These are phyloP conservation scores for Scaptomyza montana DNA, from an alignment of 1,140 invertebrate species.

Conservation along the genomic window DNA sequence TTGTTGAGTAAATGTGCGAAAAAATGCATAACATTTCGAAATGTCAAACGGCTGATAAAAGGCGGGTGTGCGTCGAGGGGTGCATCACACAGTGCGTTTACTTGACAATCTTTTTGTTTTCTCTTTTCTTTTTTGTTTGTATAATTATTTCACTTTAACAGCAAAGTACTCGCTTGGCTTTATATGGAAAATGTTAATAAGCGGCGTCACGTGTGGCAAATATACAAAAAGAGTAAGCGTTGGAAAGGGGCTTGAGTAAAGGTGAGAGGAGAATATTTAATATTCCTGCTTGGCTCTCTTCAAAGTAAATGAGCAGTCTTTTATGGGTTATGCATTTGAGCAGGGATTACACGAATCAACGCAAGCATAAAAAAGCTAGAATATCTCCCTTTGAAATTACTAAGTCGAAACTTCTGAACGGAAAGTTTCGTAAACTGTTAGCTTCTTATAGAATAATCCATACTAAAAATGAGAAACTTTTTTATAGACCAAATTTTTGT, in stretches of 20 bases:
- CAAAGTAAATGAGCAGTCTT: slow-evolving; percentile 8
- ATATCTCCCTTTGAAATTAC: not conserved
- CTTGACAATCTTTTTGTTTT: slow-evolving; percentile 41
- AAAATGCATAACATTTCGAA: slow-evolving; percentile 72
- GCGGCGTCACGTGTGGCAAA: slow-evolving; percentile 21
- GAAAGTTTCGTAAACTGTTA: not conserved
- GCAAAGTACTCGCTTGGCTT: not conserved
- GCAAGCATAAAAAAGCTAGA: not conserved
- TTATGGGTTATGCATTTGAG: not conserved
- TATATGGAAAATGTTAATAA: slow-evolving; percentile 57
- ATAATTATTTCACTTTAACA: slow-evolving; percentile 43
- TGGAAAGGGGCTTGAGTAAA: not conserved
- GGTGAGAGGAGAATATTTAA: not conserved
- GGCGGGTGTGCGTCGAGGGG: slow-evolving; percentile 39
- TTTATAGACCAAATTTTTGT: not conserved
- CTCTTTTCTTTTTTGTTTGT: slow-evolving; percentile 13
- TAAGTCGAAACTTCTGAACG: no score
- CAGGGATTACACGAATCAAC: not conserved
- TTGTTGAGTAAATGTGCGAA: slow-evolving; percentile 69
- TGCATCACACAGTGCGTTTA: slow-evolving; percentile 54
- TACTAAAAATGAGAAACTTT: not conserved
- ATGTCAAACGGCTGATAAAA: slow-evolving; percentile 67
- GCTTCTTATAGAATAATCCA: no score
- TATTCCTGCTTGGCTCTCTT: not conserved
- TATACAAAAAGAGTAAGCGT: not conserved